A percentile compares a stretch with the other conserved stretches of the same genome.
Conservation (phyloP, 2,797 vertebrate species). For the Orientallactaga sibirica region DNA sequence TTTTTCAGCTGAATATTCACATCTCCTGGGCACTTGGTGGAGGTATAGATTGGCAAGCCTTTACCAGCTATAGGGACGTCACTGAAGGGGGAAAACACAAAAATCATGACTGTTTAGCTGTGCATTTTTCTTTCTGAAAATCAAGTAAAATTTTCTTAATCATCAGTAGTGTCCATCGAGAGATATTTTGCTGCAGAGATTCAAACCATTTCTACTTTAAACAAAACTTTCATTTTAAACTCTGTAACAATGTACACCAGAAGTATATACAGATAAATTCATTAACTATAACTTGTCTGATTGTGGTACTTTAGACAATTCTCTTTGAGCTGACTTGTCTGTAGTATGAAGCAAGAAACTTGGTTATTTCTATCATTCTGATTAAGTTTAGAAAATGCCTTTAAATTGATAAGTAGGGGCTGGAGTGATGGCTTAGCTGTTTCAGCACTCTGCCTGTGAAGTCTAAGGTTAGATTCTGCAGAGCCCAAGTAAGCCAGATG, state of each 20-base stretch:
- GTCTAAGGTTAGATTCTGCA: too few relatives aligned
- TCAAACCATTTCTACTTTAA: conserved; percentile 4
- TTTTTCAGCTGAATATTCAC: conserved; percentile 22
- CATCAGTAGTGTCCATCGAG: not conserved
- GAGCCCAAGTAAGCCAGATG: too few relatives aligned
- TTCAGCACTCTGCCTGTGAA: too few relatives aligned
- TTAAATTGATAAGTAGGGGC: conserved; percentile 17
- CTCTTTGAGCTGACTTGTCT: conserved; percentile 5
- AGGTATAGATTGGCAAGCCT: not conserved
- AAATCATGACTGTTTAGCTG: conserved; percentile 24
- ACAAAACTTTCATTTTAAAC: not conserved
- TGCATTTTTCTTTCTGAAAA: conserved; percentile 32
- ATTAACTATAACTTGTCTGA: conserved; percentile 53
- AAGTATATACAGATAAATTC: not conserved
- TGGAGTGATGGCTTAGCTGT: too few relatives aligned
- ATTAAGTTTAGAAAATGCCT: conserved; percentile 29
- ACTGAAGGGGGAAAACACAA: conserved; percentile 1
- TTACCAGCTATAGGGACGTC: not conserved
- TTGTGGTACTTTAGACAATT: conserved; percentile 30
- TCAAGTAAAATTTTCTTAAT: conserved; percentile 13
- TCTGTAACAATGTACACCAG: not conserved
- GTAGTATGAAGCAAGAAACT: conserved; percentile 10
- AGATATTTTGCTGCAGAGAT: not conserved
- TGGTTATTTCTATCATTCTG: conserved; percentile 13
- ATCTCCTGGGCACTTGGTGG: not conserved